Conservation (phyloP, 2,888 invertebrate genomes). For the Sesia bembeciformis region DNA sequence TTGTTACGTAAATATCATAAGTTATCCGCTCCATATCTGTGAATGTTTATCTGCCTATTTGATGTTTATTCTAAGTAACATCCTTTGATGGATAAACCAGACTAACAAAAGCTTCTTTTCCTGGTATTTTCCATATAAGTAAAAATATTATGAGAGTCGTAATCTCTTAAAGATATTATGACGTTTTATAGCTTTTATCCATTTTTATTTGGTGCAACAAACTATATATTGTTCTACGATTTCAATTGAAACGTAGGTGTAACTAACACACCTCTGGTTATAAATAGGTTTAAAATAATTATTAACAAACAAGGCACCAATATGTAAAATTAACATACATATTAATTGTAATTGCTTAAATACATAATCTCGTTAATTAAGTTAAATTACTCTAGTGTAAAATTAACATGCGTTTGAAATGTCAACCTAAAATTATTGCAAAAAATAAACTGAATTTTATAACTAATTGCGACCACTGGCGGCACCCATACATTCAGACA, state of each 20-base stretch:
- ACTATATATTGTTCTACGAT: conserved; percentile 4
- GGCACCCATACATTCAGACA: too few relatives aligned
- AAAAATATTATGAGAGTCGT: conserved; percentile 1
- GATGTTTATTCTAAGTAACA: conserved; percentile 31
- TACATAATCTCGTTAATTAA: not conserved
- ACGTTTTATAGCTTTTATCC: conserved; percentile 11
- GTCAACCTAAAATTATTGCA: not conserved
- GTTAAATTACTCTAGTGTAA: not conserved
- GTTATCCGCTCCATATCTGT: conserved; percentile 32
- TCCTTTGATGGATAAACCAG: conserved; percentile 22
- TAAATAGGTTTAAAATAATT: not conserved
- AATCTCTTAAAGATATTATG: conserved; percentile 12
- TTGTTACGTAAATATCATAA: conserved; percentile 21
- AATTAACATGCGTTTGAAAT: not conserved
- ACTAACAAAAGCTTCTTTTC: conserved; percentile 2
- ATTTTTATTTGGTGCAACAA: conserved; percentile 8
- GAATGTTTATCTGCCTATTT: conserved; percentile 29
- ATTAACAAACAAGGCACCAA: not conserved
- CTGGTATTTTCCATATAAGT: too few relatives aligned
- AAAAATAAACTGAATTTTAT: not conserved
- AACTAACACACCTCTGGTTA: not conserved
- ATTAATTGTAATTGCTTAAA: not conserved
- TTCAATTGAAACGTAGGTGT: not conserved
- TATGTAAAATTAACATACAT: too few relatives aligned
- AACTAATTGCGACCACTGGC: too few relatives aligned